These are phyloP conservation scores for Peromyscus californicus DNA, from an alignment of 2,113 vertebrate species.

Conservation along the genomic window DNA sequence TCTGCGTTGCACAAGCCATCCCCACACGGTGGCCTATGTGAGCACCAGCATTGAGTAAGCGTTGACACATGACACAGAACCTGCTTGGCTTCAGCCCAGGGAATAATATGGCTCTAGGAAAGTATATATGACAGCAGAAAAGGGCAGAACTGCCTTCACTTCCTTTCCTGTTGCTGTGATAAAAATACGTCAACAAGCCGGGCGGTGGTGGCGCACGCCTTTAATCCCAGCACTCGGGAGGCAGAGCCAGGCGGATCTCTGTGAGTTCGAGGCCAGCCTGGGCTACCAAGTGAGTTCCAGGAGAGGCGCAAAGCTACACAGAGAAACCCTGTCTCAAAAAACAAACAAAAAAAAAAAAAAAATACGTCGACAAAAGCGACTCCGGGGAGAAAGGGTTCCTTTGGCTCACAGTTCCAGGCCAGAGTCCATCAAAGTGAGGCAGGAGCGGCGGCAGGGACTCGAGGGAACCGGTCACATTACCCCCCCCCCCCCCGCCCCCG, in stretches of 20 bases:
- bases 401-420: no score
- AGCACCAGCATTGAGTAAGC: neutral
- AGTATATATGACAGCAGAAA: neutral
- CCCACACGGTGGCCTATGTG: neutral
- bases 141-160: neutral
- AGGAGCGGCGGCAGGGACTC: fast-evolving
- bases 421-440: fast-evolving
- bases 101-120: neutral
- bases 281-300: no score
- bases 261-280: no score
- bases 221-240: no score
- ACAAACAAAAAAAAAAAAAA: no score
- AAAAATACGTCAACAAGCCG: neutral
- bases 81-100: neutral
- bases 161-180: neutral
- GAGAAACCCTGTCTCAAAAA: no score
- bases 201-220: no score
- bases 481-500: neutral
- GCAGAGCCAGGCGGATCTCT: no score
- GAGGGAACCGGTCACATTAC: neutral
- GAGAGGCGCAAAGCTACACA: no score
- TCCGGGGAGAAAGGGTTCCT: neutral
- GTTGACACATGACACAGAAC: neutral
- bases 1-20: neutral
- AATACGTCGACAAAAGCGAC: neutral